phyloP scores from a whole-genome alignment of 2,797 vertebrate genomes.

The Aselliscus stoliczkanus region DNA sequence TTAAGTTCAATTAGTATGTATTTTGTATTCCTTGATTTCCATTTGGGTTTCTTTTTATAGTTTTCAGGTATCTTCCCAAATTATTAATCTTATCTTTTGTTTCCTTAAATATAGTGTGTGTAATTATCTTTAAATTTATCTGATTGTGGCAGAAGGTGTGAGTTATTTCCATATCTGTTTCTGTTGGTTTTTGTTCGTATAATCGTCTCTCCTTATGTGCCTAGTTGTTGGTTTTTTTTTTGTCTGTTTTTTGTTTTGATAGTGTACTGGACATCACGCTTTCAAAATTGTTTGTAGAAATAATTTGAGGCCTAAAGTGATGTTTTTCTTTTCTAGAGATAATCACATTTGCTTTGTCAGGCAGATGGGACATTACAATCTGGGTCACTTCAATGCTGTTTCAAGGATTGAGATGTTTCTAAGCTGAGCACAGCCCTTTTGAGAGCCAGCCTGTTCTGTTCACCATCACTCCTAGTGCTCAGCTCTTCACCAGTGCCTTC shows the following conservation, averaged over 20 bases:
- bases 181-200: neutral
- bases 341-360: neutral
- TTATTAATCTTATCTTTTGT: neutral
- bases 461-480: neutral
- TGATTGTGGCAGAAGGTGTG: neutral
- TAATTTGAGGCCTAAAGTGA: neutral
- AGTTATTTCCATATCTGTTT: neutral
- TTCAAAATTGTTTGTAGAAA: neutral
- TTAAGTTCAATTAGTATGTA: neutral
- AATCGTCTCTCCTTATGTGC: neutral
- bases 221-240: neutral
- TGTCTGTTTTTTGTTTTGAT: neutral
- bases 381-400: neutral
- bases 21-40: slow-evolving; percentile 16
- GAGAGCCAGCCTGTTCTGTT: neutral
- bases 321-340: neutral
- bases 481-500: neutral
- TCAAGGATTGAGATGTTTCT: neutral
- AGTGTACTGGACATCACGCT: neutral
- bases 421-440: neutral
- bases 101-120: neutral
- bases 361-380: neutral
- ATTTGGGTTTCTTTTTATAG: neutral
- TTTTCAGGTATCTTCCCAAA: neutral
- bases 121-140: neutral